Percentiles rank a stretch among this genome's conserved stretches.
These are phyloP conservation scores for Chaunax sp. DNA, from an alignment of 2,797 vertebrate species.

Conservation along the genomic window DNA sequence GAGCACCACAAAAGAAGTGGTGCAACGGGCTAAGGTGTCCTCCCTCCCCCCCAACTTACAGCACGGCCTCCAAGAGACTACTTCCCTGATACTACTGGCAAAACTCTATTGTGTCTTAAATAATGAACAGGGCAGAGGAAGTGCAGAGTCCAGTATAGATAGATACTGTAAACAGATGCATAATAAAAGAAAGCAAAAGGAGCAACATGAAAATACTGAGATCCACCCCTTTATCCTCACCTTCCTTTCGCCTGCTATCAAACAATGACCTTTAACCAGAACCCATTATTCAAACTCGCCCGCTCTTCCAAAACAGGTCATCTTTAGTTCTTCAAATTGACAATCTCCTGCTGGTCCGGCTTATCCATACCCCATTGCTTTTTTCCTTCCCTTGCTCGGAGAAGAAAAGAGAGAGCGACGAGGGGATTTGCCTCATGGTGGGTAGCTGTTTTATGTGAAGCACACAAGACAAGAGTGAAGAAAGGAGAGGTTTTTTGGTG, in stretches of 20 bases:
- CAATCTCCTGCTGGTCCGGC: conserved; percentile 79
- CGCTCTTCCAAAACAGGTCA: conserved; percentile 71
- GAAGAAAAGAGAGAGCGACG: conserved; percentile 78
- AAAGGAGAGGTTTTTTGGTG: conserved; percentile 65
- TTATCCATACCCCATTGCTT: conserved; percentile 80
- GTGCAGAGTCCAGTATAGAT: not conserved
- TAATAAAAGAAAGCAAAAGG: conserved; percentile 18
- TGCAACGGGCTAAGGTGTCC: too few species aligned
- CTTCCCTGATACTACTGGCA: too few species aligned
- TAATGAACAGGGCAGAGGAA: too few species aligned
- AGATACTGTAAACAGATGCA: conserved; percentile 18
- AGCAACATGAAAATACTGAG: conserved; percentile 49
- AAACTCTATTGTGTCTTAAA: too few species aligned
- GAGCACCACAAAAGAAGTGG: too few species aligned
- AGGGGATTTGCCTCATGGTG: conserved; percentile 82
- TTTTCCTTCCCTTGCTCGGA: conserved; percentile 73
- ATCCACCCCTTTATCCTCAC: conserved; percentile 43
- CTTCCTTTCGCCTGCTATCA: conserved; percentile 53
- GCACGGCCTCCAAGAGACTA: too few species aligned
- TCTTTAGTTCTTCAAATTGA: conserved; percentile 77
- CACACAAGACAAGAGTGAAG: conserved; percentile 72
- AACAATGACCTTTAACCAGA: conserved; percentile 62
- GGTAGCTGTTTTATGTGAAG: conserved; percentile 81
- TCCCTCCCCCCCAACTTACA: too few species aligned
- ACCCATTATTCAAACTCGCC: conserved; percentile 60